These are phyloP conservation scores for Hippoglossus hippoglossus DNA, from an alignment of 2,797 vertebrate genomes.

Conservation along the genomic window DNA sequence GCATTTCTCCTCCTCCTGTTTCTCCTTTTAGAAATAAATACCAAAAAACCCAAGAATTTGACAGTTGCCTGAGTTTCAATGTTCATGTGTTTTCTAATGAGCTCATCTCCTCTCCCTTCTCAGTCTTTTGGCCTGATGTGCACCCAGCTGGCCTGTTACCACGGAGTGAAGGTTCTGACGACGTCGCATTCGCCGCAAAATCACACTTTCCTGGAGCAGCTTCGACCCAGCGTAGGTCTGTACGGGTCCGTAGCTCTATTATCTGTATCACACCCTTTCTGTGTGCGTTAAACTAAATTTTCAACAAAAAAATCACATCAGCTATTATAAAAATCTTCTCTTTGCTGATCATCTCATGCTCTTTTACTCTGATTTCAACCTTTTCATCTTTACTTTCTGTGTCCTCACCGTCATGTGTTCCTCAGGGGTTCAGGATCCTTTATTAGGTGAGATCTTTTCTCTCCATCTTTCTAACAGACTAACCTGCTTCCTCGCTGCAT, in stretches of 20 bases:
- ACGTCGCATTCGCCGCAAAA: conserved; percentile 88
- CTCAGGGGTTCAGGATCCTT: conserved; percentile 83
- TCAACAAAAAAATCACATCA: neutral
- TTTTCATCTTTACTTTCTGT: conserved; percentile 15
- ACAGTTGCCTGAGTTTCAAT: neutral
- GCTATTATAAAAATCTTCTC: neutral
- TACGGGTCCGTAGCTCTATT: neutral
- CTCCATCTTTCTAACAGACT: conserved; percentile 18
- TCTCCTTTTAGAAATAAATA: neutral
- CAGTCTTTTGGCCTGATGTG: conserved; percentile 92
- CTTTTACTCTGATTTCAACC: neutral
- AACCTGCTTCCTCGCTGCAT: neutral
- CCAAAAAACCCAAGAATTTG: neutral
- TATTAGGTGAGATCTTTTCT: conserved; percentile 80
- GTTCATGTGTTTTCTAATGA: neutral
- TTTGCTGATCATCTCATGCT: neutral
- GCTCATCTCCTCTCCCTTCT: neutral
- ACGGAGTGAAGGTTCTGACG: conserved; percentile 92
- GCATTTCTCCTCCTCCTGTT: neutral
- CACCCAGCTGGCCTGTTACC: conserved; percentile 92
- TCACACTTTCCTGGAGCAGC: conserved; percentile 90
- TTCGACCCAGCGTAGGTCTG: conserved; percentile 88
- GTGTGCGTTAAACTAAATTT: neutral
- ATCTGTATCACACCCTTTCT: neutral
- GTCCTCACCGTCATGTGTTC: conserved; percentile 16